A percentile compares a stretch with the other conserved stretches of the same genome.
These are phyloP conservation scores for Salvator merianae DNA, from an alignment of 2,113 vertebrate genomes.

Conservation along the genomic window DNA sequence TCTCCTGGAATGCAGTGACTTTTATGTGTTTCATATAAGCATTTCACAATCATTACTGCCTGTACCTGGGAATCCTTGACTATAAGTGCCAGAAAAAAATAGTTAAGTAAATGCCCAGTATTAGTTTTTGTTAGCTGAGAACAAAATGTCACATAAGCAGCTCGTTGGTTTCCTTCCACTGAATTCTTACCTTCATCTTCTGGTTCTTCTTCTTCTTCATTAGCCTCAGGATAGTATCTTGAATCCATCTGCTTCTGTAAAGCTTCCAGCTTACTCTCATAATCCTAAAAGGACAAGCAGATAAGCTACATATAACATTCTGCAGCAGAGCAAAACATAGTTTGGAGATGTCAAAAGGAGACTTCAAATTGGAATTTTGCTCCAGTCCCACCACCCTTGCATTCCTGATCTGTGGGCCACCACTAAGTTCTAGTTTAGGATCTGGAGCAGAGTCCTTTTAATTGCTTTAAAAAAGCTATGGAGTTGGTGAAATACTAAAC, in stretches of 20 bases:
- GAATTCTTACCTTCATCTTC: slow-evolving; percentile 89
- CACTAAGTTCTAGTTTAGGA: too few species aligned
- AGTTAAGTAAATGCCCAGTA: neutral
- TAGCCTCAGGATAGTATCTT: slow-evolving; percentile 84
- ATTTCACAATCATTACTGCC: neutral
- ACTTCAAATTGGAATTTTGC: too few species aligned
- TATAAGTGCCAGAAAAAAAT: too few species aligned
- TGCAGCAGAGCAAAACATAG: too few species aligned
- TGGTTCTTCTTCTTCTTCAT: slow-evolving; percentile 92
- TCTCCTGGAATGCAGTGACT: too few species aligned
- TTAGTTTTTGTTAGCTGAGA: neutral
- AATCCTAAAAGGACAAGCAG: slow-evolving; percentile 79
- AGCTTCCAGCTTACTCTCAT: slow-evolving; percentile 95
- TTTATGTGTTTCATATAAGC: too few species aligned
- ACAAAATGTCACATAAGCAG: neutral
- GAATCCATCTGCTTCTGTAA: slow-evolving; percentile 97
- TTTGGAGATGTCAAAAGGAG: too few species aligned
- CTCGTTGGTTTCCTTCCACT: neutral
- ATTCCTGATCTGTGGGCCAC: too few species aligned
- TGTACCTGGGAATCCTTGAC: neutral
- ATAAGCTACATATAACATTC: neutral
- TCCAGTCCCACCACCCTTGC: too few species aligned
- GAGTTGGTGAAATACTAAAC: too few species aligned
- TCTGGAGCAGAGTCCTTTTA: too few species aligned
- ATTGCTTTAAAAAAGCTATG: too few species aligned